Evolutionary conservation across 2,888 invertebrate species (phyloP), one percentile per base, ranked within the genome.

Genomic region (Amphimallon solstitiale): DNA sequence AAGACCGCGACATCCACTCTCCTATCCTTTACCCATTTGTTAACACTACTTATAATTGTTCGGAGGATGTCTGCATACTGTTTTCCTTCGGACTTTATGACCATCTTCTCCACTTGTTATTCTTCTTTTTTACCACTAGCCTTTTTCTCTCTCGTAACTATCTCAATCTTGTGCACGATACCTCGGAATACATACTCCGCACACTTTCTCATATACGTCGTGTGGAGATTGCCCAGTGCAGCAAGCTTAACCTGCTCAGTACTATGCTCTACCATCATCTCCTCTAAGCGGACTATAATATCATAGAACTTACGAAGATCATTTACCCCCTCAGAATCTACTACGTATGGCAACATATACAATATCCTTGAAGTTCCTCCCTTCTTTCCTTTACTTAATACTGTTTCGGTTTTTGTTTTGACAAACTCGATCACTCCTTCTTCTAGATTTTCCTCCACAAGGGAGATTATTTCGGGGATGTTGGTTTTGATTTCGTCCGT

Each of bases 1-100:
- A 45, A 45, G 17, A 45, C 45, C 45, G 45, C 45, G 9, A 45
- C 15, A 45, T 45, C 45, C 14, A 6, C 45, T 17, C 45, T 45
- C 9, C 15, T 45, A 17, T 45, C 45, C 45, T 45, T 45, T 45
- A 45, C 17, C 45, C 45, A 45, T 5, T 15, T 9, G 15, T 45
- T n/a, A n/a, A n/a, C n/a, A n/a, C n/a, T n/a, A n/a, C n/a, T n/a
- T n/a, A n/a, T n/a, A n/a, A n/a, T n/a, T 37, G 12, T 9, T 34
- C 35, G 35, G 6, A 34, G 5, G 9, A 34, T 34, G 35, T 34
- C 35, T 9, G 35, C 35, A 34, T 34, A 34, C 35, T 34, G 35
- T 34, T 34, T 34, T 9, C 35, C 35, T 9, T 34, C 35, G 9
- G 35, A 12, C 10, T n/a, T n/a, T n/a, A n/a, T n/a, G n/a, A n/a